Evolutionary conservation across 2,113 vertebrate species (phyloP).

Genomic region (Panthera tigris): DNA sequence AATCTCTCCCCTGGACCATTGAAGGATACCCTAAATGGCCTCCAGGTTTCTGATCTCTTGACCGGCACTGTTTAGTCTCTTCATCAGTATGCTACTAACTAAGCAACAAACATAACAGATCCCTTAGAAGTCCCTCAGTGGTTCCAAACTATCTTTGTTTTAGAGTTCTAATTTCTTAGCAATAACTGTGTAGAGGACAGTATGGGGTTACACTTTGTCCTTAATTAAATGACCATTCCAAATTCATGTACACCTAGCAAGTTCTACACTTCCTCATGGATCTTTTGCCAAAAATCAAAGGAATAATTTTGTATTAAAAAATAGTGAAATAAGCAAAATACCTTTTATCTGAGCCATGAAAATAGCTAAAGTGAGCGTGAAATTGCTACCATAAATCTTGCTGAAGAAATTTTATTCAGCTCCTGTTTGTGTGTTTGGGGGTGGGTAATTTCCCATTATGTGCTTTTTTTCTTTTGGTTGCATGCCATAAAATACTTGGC

Average conservation of each 20-base stretch:
- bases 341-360: neutral
- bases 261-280: neutral
- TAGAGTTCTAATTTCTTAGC: conserved; percentile 19
- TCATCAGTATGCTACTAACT: neutral
- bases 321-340: conserved; percentile 7
- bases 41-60: neutral
- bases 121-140: neutral
- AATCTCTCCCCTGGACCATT: neutral
- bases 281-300: conserved; percentile 38
- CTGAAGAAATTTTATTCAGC: neutral
- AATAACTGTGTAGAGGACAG: neutral
- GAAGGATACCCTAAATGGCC: neutral
- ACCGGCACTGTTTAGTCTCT: neutral
- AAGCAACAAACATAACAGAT: neutral
- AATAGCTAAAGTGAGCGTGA: conserved; percentile 39
- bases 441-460: neutral
- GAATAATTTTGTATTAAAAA: neutral
- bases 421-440: neutral
- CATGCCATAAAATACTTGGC: neutral
- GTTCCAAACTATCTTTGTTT: neutral
- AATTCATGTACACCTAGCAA: neutral
- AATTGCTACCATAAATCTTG: conserved; percentile 47
- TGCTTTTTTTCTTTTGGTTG: neutral
- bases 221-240: neutral
- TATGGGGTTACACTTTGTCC: neutral